Evolutionary conservation across 2,113 vertebrate species (phyloP).

Genomic region (Geococcyx californianus): DNA sequence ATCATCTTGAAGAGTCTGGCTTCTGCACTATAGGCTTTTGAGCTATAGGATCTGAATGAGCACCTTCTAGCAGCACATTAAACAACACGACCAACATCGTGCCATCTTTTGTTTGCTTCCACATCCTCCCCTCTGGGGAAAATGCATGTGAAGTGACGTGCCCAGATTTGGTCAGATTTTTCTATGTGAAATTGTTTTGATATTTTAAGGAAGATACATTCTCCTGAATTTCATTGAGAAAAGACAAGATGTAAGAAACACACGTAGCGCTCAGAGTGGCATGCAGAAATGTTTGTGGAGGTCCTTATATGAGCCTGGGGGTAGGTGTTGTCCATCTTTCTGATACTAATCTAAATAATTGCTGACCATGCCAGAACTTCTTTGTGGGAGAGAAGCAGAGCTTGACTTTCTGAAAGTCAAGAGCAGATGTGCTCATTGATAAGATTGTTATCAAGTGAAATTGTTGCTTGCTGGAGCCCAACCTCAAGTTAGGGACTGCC

Average conservation of each 20-base stretch:
- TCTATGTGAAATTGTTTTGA: not conserved
- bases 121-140: not conserved
- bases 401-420: not conserved
- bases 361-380: not conserved
- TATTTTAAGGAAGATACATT: not conserved
- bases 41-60: not conserved
- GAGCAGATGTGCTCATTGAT: not conserved
- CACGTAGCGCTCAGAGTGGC: rapidly evolving
- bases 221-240: not conserved
- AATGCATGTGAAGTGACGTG: not conserved
- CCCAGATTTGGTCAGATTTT: not conserved
- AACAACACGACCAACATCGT: not conserved
- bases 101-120: not conserved
- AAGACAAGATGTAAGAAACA: not conserved
- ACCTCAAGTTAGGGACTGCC: not conserved
- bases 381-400: not conserved
- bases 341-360: not conserved
- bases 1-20: constrained; percentile 44
- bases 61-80: not conserved
- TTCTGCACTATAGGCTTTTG: not conserved
- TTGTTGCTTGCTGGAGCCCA: not conserved
- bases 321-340: not conserved
- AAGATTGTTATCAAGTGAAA: not conserved
- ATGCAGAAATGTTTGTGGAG: not conserved
- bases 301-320: too few species aligned